Conservation (phyloP, 2,113 vertebrate genomes). For the Clarias magur region DNA sequence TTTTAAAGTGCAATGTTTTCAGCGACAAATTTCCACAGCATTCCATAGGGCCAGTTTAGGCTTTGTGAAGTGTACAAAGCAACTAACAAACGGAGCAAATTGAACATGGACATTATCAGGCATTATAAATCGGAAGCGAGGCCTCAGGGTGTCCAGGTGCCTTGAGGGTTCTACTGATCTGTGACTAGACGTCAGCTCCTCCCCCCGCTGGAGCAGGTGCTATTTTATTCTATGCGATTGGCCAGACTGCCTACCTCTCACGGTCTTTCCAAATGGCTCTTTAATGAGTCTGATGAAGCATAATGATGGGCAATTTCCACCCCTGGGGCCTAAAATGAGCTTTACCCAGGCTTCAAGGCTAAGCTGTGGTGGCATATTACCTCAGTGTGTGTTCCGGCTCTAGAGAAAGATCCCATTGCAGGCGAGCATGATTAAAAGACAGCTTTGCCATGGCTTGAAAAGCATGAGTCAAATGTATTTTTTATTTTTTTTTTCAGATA, state of each 20-base stretch:
- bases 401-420: conserved; percentile 44
- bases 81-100: conserved; percentile 36
- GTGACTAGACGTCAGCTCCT: conserved; percentile 40
- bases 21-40: conserved; percentile 17
- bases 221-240: conserved; percentile 40
- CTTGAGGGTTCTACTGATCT: conserved; percentile 36
- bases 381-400: conserved; percentile 48
- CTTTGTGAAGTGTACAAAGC: conserved; percentile 31
- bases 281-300: conserved; percentile 55
- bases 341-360: conserved; percentile 50
- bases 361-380: conserved; percentile 51
- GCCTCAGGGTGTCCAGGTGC: conserved; percentile 35
- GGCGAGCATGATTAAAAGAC: conserved; percentile 37
- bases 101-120: conserved; percentile 38
- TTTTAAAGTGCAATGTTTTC: conserved; percentile 17
- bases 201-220: conserved; percentile 43
- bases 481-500: background rate
- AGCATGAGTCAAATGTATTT: conserved; percentile 28
- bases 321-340: conserved; percentile 47
- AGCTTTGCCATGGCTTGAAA: conserved; percentile 27
- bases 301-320: conserved; percentile 55
- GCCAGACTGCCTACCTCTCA: conserved; percentile 39
- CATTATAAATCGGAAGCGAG: conserved; percentile 37
- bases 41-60: conserved; percentile 6
- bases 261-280: conserved; percentile 50